phyloP scores from a whole-genome alignment of 2,113 vertebrate genomes.

The Mesitornis unicolor region DNA sequence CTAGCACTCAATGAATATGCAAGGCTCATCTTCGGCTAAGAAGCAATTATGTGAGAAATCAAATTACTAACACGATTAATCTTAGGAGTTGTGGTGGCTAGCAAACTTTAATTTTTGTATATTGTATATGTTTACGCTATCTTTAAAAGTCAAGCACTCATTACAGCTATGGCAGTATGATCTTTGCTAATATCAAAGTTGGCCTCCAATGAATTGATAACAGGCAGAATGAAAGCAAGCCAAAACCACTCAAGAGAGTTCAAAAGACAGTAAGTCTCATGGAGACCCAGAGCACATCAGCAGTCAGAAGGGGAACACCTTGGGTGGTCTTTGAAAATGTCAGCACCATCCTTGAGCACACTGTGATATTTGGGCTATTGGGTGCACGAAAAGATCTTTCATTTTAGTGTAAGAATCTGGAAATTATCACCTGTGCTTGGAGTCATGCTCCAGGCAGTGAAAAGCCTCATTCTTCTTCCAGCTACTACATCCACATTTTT shows the following conservation, averaged over 20 bases:
- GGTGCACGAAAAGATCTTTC: slow-evolving; percentile 30
- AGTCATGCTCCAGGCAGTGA: neutral
- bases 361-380: slow-evolving; percentile 72
- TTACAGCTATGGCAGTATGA: slow-evolving; percentile 64
- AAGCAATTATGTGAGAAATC: slow-evolving; percentile 53
- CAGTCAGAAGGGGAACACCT: slow-evolving; percentile 60
- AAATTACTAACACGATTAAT: slow-evolving; percentile 56
- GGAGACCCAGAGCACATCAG: slow-evolving; percentile 58
- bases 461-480: neutral
- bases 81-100: slow-evolving; percentile 55
- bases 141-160: slow-evolving; percentile 73
- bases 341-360: slow-evolving; percentile 67
- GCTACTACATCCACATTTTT: neutral
- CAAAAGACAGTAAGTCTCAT: slow-evolving; percentile 14
- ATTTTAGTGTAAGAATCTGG: slow-evolving; percentile 26
- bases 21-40: neutral
- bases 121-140: slow-evolving; percentile 62
- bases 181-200: slow-evolving; percentile 64
- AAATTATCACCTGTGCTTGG: neutral
- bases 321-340: slow-evolving; percentile 75
- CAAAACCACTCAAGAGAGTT: neutral
- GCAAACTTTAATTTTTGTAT: slow-evolving; percentile 66
- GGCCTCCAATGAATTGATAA: slow-evolving; percentile 51
- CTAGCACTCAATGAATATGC: neutral
- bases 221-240: slow-evolving; percentile 60